Evolutionary conservation across 2,888 invertebrate genomes (phyloP).

Genomic region (Pristionchus japonicus): DNA sequence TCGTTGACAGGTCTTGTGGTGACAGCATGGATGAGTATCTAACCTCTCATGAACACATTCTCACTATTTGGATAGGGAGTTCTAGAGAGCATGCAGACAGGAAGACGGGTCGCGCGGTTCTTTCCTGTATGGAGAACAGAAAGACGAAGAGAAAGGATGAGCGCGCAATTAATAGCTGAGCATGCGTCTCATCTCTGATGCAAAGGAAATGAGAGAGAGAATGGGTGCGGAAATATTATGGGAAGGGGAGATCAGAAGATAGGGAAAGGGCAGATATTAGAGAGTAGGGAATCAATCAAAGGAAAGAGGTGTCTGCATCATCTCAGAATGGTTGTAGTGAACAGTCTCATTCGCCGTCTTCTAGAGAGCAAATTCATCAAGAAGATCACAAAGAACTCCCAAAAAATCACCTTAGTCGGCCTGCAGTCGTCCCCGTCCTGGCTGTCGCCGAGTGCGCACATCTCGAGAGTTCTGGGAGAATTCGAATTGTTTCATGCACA

Average conservation of each 20-base stretch:
- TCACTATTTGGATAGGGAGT: background rate
- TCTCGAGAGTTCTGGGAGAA: background rate
- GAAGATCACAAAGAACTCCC: too few species aligned
- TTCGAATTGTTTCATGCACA: too few species aligned
- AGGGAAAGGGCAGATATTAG: background rate
- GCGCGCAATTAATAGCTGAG: background rate
- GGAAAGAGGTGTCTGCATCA: too few species aligned
- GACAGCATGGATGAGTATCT: background rate
- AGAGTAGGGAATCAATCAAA: background rate
- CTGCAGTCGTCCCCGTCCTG: conserved; percentile 9
- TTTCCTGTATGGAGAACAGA: too few species aligned
- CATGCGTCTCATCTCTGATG: background rate
- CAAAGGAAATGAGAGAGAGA: background rate
- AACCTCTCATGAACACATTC: too few species aligned
- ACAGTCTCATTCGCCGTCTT: too few species aligned
- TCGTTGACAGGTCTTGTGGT: background rate
- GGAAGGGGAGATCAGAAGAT: background rate
- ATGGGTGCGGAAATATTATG: background rate
- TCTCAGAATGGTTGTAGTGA: too few species aligned
- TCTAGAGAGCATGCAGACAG: background rate
- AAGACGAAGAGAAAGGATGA: background rate
- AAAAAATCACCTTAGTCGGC: conserved; percentile 12
- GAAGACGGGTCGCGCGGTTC: too few species aligned
- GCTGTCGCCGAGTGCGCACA: conserved; percentile 14
- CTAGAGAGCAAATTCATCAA: too few species aligned